Conservation (phyloP, 2,888 invertebrate genomes). For the Plagiodera versicolora region DNA sequence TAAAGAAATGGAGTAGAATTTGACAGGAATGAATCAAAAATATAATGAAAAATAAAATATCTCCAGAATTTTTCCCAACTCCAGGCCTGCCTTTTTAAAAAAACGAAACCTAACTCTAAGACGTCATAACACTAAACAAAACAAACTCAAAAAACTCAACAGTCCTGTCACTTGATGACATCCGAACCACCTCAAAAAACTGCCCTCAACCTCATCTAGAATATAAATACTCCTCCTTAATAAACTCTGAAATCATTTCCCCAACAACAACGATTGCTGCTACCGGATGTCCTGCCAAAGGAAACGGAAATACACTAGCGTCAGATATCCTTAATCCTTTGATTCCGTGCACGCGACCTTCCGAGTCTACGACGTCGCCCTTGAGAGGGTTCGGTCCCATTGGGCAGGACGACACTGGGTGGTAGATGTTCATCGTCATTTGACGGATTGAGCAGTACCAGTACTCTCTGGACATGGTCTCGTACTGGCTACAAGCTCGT, state of each 20-base stretch:
- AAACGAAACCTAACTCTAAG: too few relatives aligned
- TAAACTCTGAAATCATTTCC: slow-evolving; percentile 64
- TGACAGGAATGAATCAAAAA: too few relatives aligned
- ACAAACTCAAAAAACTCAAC: too few relatives aligned
- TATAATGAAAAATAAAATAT: too few relatives aligned
- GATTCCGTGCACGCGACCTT: slow-evolving; percentile 63
- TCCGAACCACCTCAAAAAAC: too few relatives aligned
- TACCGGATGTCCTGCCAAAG: slow-evolving; percentile 67
- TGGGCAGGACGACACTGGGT: slow-evolving; percentile 26
- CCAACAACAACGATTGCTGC: slow-evolving; percentile 71
- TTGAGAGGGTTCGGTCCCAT: slow-evolving; percentile 67
- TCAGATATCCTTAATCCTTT: slow-evolving; percentile 64
- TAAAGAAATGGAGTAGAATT: too few relatives aligned
- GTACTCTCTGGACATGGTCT: slow-evolving; percentile 63
- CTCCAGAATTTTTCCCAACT: too few relatives aligned
- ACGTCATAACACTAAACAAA: too few relatives aligned
- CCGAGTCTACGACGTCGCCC: slow-evolving; percentile 64
- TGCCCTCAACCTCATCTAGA: not conserved
- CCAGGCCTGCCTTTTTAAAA: too few relatives aligned
- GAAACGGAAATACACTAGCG: slow-evolving; percentile 66
- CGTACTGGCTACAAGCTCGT: slow-evolving; percentile 53
- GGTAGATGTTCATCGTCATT: slow-evolving; percentile 24
- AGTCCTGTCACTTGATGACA: too few relatives aligned
- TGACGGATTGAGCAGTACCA: slow-evolving; percentile 64
- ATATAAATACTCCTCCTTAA: slow-evolving; percentile 26